Evolutionary conservation across 2,797 vertebrate genomes (phyloP), one percentile per base, ranked within the genome.

Genomic region (Erpetoichthys calabaricus): DNA sequence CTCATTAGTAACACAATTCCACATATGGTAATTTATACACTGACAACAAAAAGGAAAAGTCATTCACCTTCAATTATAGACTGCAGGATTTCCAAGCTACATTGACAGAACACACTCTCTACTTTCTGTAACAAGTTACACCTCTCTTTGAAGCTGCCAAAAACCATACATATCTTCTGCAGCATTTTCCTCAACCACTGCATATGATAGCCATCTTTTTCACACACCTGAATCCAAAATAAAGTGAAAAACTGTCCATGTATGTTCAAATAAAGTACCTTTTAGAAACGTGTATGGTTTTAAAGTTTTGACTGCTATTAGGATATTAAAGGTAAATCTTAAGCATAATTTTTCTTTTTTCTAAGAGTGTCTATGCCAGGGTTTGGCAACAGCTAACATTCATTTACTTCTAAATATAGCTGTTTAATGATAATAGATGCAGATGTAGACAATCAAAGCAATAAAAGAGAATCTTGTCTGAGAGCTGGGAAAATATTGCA

Each of bases 151-250:
- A 66, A 42, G 0, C 73, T 70, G 63, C 42, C 63, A 68, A 95
- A 90, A 46, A 88, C 69, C 25, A 74, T 79, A 67, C 78, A 88
- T 70, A 95, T 75, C 62, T 86, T 85, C 60, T 85, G 84, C 67
- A 91, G 87, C 80, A 91, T 82, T 67, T 78, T 88, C 55, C 90
- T 89, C 0, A 78, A 75, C 91, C 90, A 92, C 61, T 82, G 79
- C 89, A 93, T 92, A 72, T 82, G 83, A 69, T 89, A 91, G 9
- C 84, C 68, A 3, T 97, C 92, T 72, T 90, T 94, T 75, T 94
- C 89, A 7, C 89, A 92, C 58, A 96, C 91, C 93, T 96, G 64
- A 0, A 0, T 25, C 2, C 25, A 25, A 8, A 58, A 51, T 50
- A 8, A 52, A 7, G 10, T 25, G n/a, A 58, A 9, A 43, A 8